These are phyloP conservation scores for Tetheella fluctuosa DNA, from an alignment of 2,888 invertebrate species.

Conservation along the genomic window DNA sequence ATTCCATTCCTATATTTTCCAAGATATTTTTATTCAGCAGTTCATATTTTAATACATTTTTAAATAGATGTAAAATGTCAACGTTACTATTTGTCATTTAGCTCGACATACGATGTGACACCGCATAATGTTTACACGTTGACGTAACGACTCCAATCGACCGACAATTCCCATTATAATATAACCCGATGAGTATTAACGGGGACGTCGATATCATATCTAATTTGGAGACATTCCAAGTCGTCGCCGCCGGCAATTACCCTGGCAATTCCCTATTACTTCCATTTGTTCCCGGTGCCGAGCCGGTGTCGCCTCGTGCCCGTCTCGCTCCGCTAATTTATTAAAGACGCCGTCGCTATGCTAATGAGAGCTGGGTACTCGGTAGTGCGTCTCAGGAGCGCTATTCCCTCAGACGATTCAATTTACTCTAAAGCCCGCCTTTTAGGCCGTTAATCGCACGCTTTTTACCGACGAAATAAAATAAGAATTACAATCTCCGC, in stretches of 20 bases:
- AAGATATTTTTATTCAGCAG: too few species aligned
- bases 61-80: background rate
- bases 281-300: conserved; percentile 35
- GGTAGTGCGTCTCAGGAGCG: conserved; percentile 2
- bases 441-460: conserved; percentile 22
- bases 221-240: conserved; percentile 65
- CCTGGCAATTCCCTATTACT: conserved; percentile 46
- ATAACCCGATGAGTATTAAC: conserved; percentile 11
- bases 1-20: too few species aligned
- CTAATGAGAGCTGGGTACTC: conserved; percentile 31
- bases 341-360: conserved; percentile 34
- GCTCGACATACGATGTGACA: background rate
- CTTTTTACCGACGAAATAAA: conserved; percentile 17
- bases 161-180: conserved; percentile 24
- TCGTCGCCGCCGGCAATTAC: conserved; percentile 54
- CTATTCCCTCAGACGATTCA: conserved; percentile 15
- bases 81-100: background rate
- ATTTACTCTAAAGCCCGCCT: conserved; percentile 20
- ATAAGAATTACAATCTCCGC: conserved; percentile 17
- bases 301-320: conserved; percentile 20
- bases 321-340: conserved; percentile 32
- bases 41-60: too few species aligned
- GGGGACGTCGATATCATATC: conserved; percentile 45
- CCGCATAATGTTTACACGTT: conserved; percentile 7
- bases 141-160: conserved; percentile 10